Base-by-base conservation (phyloP, 2,797 vertebrate genomes). In the Coregonus sp. region DNA sequence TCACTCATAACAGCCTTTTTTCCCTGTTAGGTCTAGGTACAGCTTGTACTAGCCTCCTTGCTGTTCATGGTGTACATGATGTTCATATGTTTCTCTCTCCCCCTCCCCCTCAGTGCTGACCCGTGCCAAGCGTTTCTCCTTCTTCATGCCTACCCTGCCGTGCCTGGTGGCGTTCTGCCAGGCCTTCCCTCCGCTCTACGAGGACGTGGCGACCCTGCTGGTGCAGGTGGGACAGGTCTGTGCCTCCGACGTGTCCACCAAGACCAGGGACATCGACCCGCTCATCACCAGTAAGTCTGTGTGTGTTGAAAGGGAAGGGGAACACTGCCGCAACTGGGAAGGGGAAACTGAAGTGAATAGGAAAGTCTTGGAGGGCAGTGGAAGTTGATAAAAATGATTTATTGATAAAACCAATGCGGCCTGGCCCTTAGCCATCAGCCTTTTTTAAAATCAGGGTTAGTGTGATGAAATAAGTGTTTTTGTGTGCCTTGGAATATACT, bases 101-200 rank as follows among this genome's bases (percentile, higher is more conserved):
- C 14, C 73, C 18, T 72, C 7, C 29, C 2, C 7, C 56, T n/a
- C 75, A 99, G 98, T 99, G 81, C 90, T 99, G 89, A 99, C 97
- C 18, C 96, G 95, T 76, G 89, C 96, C 35, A 99, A 99, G 90
- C 95, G 98, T 1, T 98, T 95, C 78, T 88, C 94, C 65, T 99
- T 99, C 86, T 99, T 99, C 88, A 97, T 99, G 97, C 97, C 98
- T 18, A 99, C 97, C 15, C 92, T 99, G 88, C 97, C 98, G 0
- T 99, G 98, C 87, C 88, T 99, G 94, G 97, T 98, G 83, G 95
- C 96, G 0, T 98, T 99, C 92, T 99, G 98, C 86, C 96, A 97
- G 93, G 97, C 97, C 35, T 99, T 99, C 82, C 98, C 98, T 71
- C 98, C 97, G 0, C 91, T 99, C 0, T 99, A 99, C 4, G 98